These are phyloP conservation scores for Tipula lateralis DNA, from an alignment of 2,888 invertebrate species.

Conservation along the genomic window DNA sequence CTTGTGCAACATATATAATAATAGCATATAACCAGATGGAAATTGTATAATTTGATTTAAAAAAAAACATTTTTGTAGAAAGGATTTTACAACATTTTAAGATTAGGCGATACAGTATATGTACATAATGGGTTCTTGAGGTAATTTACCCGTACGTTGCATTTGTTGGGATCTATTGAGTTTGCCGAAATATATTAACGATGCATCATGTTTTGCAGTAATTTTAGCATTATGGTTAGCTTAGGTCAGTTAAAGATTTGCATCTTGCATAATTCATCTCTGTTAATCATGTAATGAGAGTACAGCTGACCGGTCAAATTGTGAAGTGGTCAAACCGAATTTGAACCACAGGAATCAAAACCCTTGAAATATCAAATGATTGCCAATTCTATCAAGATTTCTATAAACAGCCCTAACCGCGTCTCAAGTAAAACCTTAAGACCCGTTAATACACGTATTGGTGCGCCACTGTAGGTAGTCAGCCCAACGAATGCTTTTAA, in stretches of 20 bases:
- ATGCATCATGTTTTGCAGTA: background rate
- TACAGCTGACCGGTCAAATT: too few species aligned
- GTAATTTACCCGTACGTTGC: background rate
- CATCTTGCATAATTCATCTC: too few species aligned
- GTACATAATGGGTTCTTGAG: background rate
- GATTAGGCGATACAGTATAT: background rate
- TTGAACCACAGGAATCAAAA: too few species aligned
- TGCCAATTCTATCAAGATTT: too few species aligned
- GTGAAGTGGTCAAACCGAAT: too few species aligned
- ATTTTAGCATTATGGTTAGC: background rate
- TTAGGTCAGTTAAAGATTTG: background rate
- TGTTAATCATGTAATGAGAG: too few species aligned
- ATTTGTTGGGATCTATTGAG: background rate
- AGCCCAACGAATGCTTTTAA: too few species aligned
- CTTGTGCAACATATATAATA: background rate
- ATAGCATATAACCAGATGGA: background rate
- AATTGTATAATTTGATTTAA: background rate
- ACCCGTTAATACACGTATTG: too few species aligned
- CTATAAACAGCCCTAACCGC: too few species aligned
- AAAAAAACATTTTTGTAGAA: background rate
- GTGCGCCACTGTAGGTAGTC: too few species aligned
- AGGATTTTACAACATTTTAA: background rate
- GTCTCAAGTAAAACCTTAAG: too few species aligned
- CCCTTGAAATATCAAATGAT: too few species aligned
- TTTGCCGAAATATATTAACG: background rate